Conservation (phyloP, 1,140 invertebrate species). For the Achroia grisella region DNA sequence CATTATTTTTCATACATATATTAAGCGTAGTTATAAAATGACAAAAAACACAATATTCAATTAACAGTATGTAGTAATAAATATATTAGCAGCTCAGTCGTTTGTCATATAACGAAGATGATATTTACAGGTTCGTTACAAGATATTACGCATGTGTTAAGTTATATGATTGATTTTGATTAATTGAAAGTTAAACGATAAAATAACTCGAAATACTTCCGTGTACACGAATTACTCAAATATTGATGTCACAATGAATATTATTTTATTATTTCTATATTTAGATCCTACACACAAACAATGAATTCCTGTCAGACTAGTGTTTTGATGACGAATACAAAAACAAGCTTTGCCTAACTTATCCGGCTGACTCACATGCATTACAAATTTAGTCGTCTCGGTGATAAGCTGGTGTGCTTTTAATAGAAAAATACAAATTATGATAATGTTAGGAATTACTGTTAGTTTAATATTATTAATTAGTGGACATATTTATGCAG, state of each 20-base stretch:
- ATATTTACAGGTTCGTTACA: too few species aligned
- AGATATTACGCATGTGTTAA: too few species aligned
- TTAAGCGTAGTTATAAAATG: too few species aligned
- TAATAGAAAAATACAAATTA: slow-evolving; percentile 9
- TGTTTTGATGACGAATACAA: slow-evolving; percentile 40
- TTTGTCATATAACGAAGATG: too few species aligned
- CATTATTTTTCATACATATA: too few species aligned
- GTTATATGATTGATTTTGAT: slow-evolving; percentile 1
- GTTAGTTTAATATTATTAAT: neutral
- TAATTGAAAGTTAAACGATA: slow-evolving; percentile 1
- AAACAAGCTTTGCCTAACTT: slow-evolving; percentile 24
- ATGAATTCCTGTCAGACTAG: slow-evolving; percentile 50
- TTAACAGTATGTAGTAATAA: too few species aligned
- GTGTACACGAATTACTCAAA: slow-evolving; percentile 16
- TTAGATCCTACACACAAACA: slow-evolving; percentile 4
- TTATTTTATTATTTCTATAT: slow-evolving; percentile 2
- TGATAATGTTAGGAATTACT: too few species aligned
- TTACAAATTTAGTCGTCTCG: slow-evolving; percentile 38
- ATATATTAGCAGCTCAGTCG: too few species aligned
- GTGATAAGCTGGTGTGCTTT: slow-evolving; percentile 32
- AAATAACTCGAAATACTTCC: slow-evolving; percentile 9
- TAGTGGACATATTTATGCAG: neutral
- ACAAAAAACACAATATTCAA: too few species aligned
- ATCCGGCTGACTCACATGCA: slow-evolving; percentile 44
- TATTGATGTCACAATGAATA: slow-evolving; percentile 25